Evolutionary conservation across 2,888 invertebrate genomes (phyloP).

Genomic region (Callyntrura guangdongensis): DNA sequence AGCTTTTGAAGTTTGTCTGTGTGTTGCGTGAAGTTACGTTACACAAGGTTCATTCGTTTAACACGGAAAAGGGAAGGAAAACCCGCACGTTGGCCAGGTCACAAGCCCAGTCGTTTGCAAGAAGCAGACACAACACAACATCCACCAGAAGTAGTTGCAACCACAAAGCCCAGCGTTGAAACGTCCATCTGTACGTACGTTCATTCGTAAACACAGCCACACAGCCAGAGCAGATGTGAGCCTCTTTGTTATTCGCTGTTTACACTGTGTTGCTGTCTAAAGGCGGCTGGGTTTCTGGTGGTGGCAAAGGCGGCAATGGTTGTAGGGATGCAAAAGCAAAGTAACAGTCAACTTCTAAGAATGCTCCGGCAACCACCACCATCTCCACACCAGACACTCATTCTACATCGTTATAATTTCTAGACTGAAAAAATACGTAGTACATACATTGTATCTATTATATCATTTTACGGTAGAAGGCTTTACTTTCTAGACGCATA

Average conservation of each 20-base stretch:
- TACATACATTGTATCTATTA: slow-evolving; percentile 47
- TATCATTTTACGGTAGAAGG: slow-evolving; percentile 31
- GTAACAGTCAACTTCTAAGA: slow-evolving; percentile 19
- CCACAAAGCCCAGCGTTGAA: background rate
- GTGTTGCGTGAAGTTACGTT: slow-evolving; percentile 64
- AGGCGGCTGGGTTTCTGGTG: slow-evolving; percentile 12
- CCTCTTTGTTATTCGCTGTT: background rate
- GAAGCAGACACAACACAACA: slow-evolving; percentile 77
- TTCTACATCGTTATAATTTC: slow-evolving; percentile 52
- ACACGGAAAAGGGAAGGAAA: slow-evolving; percentile 67
- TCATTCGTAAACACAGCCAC: background rate
- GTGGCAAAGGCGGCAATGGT: slow-evolving; percentile 10
- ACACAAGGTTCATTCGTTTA: slow-evolving; percentile 46
- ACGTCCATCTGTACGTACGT: background rate
- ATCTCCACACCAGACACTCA: background rate
- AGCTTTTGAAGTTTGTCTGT: background rate
- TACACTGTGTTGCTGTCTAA: slow-evolving; percentile 24
- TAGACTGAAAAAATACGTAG: slow-evolving; percentile 62
- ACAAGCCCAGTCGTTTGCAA: slow-evolving; percentile 76
- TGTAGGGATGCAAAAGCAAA: slow-evolving; percentile 20
- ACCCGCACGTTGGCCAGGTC: slow-evolving; percentile 77
- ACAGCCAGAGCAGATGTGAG: background rate
- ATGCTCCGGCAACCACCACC: slow-evolving; percentile 5
- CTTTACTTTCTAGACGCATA: slow-evolving; percentile 33
- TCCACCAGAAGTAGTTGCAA: background rate